Conservation (phyloP, 2,113 vertebrate species). For the Corythoichthys haematopterus region DNA sequence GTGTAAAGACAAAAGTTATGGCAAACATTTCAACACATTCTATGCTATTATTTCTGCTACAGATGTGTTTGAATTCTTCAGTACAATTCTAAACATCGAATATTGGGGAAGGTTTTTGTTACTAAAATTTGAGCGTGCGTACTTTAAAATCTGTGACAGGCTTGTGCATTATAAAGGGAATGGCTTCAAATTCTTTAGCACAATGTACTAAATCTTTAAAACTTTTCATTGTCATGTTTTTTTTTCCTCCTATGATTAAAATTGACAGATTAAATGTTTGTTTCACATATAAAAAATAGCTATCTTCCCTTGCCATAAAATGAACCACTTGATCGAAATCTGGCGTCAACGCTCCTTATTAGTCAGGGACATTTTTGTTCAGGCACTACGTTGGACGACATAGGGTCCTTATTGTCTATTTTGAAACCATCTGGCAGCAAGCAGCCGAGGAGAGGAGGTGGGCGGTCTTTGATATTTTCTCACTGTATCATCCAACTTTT, state of each 20-base stretch:
- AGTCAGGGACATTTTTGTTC: constrained; percentile 33
- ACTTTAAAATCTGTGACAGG: constrained; percentile 20
- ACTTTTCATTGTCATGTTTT: not conserved
- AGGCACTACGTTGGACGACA: constrained; percentile 34
- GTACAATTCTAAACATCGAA: not conserved
- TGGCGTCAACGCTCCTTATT: not conserved
- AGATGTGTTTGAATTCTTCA: constrained; percentile 6
- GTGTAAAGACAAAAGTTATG: constrained; percentile 38
- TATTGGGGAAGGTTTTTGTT: constrained; percentile 20
- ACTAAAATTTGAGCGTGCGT: constrained; percentile 25
- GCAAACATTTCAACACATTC: not conserved
- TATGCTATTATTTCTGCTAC: constrained; percentile 7
- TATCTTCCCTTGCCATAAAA: not conserved
- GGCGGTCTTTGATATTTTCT: constrained; percentile 6
- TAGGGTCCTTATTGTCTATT: constrained; percentile 56
- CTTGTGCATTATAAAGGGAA: constrained; percentile 45
- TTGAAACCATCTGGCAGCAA: constrained; percentile 60
- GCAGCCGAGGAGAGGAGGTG: constrained; percentile 48
- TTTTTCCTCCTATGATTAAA: not conserved
- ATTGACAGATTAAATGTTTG: not conserved
- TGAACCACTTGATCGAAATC: not conserved
- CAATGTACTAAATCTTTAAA: constrained; percentile 27
- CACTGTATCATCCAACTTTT: not conserved
- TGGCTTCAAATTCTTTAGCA: constrained; percentile 26
- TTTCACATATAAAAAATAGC: not conserved